A percentile compares a stretch with the other conserved stretches of the same genome.
These are phyloP conservation scores for Xiphophorus birchmanni DNA, from an alignment of 2,797 vertebrate genomes.

Conservation along the genomic window DNA sequence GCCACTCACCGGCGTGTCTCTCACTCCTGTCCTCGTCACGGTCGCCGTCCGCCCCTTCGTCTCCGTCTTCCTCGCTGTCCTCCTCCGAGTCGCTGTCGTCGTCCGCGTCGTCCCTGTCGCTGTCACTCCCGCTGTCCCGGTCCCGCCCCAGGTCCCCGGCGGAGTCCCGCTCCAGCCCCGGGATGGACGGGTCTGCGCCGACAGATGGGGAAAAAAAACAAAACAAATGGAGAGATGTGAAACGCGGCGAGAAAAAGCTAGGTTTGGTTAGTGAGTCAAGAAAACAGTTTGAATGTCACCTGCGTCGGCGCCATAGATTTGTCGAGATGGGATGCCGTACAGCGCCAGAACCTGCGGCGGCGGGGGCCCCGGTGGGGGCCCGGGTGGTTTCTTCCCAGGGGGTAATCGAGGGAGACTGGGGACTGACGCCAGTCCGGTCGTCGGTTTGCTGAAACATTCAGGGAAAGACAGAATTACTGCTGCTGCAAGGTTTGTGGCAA, in stretches of 20 bases:
- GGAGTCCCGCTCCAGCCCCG: slow-evolving; percentile 68
- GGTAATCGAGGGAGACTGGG: slow-evolving; percentile 93
- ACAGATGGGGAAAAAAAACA: no score
- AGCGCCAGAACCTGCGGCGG: slow-evolving; percentile 93
- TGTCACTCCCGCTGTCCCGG: slow-evolving; percentile 84
- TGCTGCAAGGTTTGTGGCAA: not conserved
- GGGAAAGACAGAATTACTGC: not conserved
- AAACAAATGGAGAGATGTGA: not conserved
- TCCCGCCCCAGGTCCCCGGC: slow-evolving; percentile 69
- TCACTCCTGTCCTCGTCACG: slow-evolving; percentile 68
- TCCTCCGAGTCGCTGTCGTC: slow-evolving; percentile 92
- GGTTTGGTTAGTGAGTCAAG: not conserved
- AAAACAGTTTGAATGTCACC: slow-evolving; percentile 70
- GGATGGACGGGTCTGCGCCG: slow-evolving; percentile 65
- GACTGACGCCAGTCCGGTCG: slow-evolving; percentile 66
- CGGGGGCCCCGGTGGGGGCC: slow-evolving; percentile 93
- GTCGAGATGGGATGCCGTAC: slow-evolving; percentile 83
- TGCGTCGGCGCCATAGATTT: slow-evolving; percentile 63
- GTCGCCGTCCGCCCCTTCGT: slow-evolving; percentile 65
- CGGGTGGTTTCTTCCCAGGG: slow-evolving; percentile 93
- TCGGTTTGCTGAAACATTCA: slow-evolving; percentile 75
- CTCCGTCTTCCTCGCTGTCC: slow-evolving; percentile 85
- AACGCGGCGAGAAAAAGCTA: not conserved
- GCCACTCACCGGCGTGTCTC: slow-evolving; percentile 66
- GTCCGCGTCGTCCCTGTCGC: slow-evolving; percentile 86